Evolutionary conservation across 2,888 invertebrate species (phyloP).

Genomic region (Eremobia ochroleuca): DNA sequence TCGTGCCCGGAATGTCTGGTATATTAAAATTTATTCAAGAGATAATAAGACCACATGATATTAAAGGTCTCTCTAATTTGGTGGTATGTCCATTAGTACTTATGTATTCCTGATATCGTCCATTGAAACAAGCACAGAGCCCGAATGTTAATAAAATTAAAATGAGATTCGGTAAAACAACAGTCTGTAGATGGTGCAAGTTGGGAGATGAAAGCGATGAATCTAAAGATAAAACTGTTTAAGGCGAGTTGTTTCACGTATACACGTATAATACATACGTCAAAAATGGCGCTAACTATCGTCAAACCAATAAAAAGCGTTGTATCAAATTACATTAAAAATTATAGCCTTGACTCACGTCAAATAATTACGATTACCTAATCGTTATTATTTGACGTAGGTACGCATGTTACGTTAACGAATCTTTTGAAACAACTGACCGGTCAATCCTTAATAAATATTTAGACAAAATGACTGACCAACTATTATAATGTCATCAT

Average conservation of each 20-base stretch:
- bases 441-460: not conserved
- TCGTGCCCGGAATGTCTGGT: slow-evolving; percentile 66
- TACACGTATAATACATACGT: not conserved
- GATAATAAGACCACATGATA: slow-evolving; percentile 68
- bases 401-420: too few species aligned
- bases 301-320: not conserved
- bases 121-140: slow-evolving; percentile 71
- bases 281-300: not conserved
- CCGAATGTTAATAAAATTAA: slow-evolving; percentile 79
- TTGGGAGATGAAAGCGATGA: slow-evolving; percentile 38
- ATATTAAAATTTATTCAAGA: slow-evolving; percentile 70
- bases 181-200: slow-evolving; percentile 65
- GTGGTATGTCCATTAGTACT: slow-evolving; percentile 77
- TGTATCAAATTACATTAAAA: too few species aligned
- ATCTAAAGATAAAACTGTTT: slow-evolving; percentile 22
- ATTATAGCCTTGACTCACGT: too few species aligned
- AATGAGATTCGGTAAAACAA: slow-evolving; percentile 75
- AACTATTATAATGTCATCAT: not conserved
- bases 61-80: slow-evolving; percentile 76
- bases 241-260: not conserved
- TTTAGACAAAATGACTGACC: not conserved
- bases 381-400: too few species aligned
- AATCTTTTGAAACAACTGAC: not conserved
- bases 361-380: too few species aligned
- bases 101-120: slow-evolving; percentile 77